Base-by-base conservation (phyloP, 2,888 invertebrate genomes). In the Oegoconia quadripuncta region DNA sequence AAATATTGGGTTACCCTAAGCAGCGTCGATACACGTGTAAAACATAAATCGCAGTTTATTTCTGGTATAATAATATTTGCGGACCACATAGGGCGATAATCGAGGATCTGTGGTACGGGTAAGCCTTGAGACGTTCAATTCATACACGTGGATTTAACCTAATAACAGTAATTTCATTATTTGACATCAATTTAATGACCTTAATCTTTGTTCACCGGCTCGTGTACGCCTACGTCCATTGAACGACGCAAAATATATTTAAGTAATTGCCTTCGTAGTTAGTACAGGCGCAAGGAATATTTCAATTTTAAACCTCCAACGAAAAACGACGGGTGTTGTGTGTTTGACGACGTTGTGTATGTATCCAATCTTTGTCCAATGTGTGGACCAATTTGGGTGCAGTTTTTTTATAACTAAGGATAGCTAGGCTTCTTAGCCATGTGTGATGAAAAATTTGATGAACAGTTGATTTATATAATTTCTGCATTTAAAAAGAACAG, bases 221-320 rank as follows among this genome's bases (percentile, higher is more conserved):
- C 63, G 64, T 64, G 64, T 61, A 65, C 64, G 59, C 64, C 64
- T 59, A 63, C 60, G 33, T 36, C 30, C 30, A 20, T 13, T 16
- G 26, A 38, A 38, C 14, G 22, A 38, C 34, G 31, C 36, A 26
- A 31, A 36, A 18, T 16, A 9, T 15, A 12, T 13, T 7, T 14
- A 13, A 16, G 12, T 29, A 16, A 40, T 46, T 43, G 40, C 48
- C 40, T n/a, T 42, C 32, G 23, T 30, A 22, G 23, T 43, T 14
- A 15, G 13, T 34, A 35, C 41, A 53, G 43, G 42, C 33, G 32
- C 27, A 34, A 34, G 28, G 17, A 17, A 15, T 14, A 15, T 15
- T 12, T 12, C 1, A 5, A 13, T 31, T 9, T 31, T n/a, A n/a
- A n/a, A n/a, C n/a, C n/a, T n/a, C n/a, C n/a, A n/a, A n/a, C n/a